phyloP scores from a whole-genome alignment of 2,797 vertebrate species.

The Ficedula albicollis region DNA sequence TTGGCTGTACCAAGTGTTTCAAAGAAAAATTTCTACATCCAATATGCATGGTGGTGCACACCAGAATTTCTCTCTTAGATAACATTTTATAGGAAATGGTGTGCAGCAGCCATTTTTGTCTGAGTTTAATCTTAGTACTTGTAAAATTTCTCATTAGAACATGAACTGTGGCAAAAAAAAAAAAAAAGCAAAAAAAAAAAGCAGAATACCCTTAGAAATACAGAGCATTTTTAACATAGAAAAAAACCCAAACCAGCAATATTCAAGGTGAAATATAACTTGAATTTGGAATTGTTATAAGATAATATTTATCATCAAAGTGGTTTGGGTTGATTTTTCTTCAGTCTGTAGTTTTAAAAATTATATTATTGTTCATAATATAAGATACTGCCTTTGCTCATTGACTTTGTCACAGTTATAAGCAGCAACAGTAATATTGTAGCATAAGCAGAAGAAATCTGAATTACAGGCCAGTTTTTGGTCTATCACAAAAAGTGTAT shows the following conservation, averaged over 20 bases:
- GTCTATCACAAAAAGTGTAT: background rate
- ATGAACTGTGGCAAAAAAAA: background rate
- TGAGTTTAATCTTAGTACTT: background rate
- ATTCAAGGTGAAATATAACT: background rate
- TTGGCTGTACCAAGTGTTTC: background rate
- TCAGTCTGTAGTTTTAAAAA: background rate
- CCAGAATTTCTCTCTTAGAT: background rate
- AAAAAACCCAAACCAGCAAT: rapidly evolving
- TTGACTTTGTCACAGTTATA: background rate
- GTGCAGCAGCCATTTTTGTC: background rate
- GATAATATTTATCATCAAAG: background rate
- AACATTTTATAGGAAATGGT: background rate
- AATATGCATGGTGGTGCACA: rapidly evolving
- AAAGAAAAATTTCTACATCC: background rate
- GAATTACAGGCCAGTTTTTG: background rate
- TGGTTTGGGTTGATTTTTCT: background rate
- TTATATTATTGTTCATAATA: background rate
- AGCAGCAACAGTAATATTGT: background rate
- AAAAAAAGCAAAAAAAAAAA: background rate
- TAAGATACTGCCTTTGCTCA: background rate
- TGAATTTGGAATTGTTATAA: background rate
- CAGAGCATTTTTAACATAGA: background rate
- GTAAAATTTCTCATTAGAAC: background rate
- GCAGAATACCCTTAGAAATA: background rate
- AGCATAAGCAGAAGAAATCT: background rate